Percentiles rank a stretch among this genome's conserved stretches.
These are phyloP conservation scores for Saccopteryx leptura DNA, from an alignment of 2,113 vertebrate species.

Conservation along the genomic window DNA sequence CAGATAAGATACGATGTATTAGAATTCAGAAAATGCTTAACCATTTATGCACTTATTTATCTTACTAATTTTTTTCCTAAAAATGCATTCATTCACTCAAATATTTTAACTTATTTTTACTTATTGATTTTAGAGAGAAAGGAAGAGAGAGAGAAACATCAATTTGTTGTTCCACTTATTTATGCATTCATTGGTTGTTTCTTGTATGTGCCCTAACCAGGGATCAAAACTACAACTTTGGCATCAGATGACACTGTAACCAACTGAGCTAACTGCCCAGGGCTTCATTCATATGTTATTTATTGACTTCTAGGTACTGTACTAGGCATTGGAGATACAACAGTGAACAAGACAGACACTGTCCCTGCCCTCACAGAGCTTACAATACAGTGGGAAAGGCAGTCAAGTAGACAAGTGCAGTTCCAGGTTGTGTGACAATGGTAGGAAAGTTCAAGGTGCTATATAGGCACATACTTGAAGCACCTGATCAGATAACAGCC, in stretches of 20 bases:
- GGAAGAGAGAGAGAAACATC: too few species aligned
- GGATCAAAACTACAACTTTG: too few species aligned
- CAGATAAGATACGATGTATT: constrained; percentile 80
- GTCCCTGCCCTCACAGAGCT: background rate
- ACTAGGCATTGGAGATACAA: background rate
- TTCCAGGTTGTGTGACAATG: background rate
- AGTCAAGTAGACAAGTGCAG: constrained; percentile 33
- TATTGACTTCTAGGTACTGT: background rate
- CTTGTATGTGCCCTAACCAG: too few species aligned
- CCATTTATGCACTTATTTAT: constrained; percentile 79
- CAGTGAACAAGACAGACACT: background rate
- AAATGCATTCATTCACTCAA: constrained; percentile 70
- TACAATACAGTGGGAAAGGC: background rate
- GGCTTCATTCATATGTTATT: constrained; percentile 59
- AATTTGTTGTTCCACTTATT: too few species aligned
- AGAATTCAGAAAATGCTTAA: constrained; percentile 78
- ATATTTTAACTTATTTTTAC: background rate
- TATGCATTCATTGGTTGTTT: too few species aligned
- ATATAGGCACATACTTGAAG: background rate
- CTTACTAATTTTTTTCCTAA: constrained; percentile 65
- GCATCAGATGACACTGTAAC: too few species aligned
- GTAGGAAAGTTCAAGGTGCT: background rate
- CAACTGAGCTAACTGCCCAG: too few species aligned
- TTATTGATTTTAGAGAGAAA: too few species aligned
- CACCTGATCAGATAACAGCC: background rate